Base-by-base conservation (phyloP, 2,888 invertebrate genomes). In the Electrophaes corylata region DNA sequence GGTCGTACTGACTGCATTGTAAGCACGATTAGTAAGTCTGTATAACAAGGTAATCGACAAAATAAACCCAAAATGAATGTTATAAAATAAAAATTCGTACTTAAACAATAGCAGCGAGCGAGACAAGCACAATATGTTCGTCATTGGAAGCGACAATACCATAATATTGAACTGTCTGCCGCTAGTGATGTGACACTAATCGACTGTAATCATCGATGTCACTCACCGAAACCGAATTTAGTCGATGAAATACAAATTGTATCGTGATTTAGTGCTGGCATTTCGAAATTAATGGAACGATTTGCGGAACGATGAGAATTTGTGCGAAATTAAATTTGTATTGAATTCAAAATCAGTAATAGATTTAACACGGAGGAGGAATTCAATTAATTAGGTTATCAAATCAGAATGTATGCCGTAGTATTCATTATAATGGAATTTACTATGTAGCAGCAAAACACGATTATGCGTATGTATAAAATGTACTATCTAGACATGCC, bases 141-240 rank as follows among this genome's bases (percentile, higher is more conserved):
- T 44, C 35, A 35, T 33, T 35, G 35, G 14, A 46, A 23, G 18
- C 39, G 48, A 49, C 48, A 46, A 14, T 20, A 8, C 18, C 39
- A 6, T 19, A 35, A 37, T 45, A 44, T 37, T 10, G 43, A 35
- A 26, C 35, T 18, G 19, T 29, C 8, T 8, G 10, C 29, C 40
- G 29, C 29, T 50, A 50, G 56, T 56, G 56, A 44, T 56, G 56
- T 18, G 56, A 49, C 54, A 54, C 53, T 47, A 35, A 49, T 37
- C 49, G 39, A 44, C 14, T n/a, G 19, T 29, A 33, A 33, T 45
- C 46, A 50, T 44, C 45, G 45, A 40, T 18, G 40, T 23, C 40
- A 55, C 20, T 23, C 43, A 6, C 6, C 23, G 14, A 14, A 56
- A 46, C 50, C 40, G 39, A 57, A 50, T 46, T 39, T 16, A 46